A percentile compares a stretch with the other conserved stretches of the same genome.
phyloP scores from a whole-genome alignment of 1,140 invertebrate genomes.

The Pygmarrhopalites habei region DNA sequence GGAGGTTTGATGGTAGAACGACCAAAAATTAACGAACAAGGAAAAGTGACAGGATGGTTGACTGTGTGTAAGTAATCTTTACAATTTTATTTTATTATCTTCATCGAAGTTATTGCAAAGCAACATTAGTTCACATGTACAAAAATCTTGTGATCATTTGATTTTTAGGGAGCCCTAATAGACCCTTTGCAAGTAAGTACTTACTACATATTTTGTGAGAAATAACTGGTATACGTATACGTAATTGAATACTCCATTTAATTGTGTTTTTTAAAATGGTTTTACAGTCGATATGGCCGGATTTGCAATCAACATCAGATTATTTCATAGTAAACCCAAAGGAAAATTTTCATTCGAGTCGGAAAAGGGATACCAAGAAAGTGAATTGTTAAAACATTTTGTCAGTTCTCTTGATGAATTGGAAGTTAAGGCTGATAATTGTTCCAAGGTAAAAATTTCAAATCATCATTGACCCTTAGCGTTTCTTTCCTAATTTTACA shows the following conservation, averaged over 20 bases:
- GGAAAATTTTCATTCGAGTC: constrained; percentile 76
- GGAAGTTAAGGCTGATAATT: constrained; percentile 81
- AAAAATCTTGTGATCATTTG: too few species aligned
- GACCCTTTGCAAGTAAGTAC: constrained; percentile 78
- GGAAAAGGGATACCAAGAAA: constrained; percentile 84
- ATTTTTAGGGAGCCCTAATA: constrained; percentile 48
- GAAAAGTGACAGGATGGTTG: constrained; percentile 69
- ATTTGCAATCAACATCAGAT: constrained; percentile 83
- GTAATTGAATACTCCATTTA: constrained; percentile 62
- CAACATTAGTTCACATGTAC: too few species aligned
- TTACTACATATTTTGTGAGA: too few species aligned
- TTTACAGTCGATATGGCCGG: constrained; percentile 99
- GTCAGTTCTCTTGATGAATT: constrained; percentile 63
- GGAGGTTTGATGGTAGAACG: constrained; percentile 75
- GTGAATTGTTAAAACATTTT: constrained; percentile 74
- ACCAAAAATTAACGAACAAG: constrained; percentile 60
- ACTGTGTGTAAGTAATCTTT: too few species aligned
- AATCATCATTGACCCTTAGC: constrained; percentile 7
- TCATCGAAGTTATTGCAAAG: too few species aligned
- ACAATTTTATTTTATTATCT: too few species aligned
- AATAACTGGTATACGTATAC: not conserved
- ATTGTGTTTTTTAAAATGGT: too few species aligned
- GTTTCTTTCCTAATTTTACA: too few species aligned
- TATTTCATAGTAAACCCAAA: constrained; percentile 66
- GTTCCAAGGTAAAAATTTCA: constrained; percentile 64